Percentiles rank a stretch among this genome's conserved stretches.
Evolutionary conservation across 2,888 invertebrate genomes (phyloP).

Genomic region (Drosophila nigricruria): DNA sequence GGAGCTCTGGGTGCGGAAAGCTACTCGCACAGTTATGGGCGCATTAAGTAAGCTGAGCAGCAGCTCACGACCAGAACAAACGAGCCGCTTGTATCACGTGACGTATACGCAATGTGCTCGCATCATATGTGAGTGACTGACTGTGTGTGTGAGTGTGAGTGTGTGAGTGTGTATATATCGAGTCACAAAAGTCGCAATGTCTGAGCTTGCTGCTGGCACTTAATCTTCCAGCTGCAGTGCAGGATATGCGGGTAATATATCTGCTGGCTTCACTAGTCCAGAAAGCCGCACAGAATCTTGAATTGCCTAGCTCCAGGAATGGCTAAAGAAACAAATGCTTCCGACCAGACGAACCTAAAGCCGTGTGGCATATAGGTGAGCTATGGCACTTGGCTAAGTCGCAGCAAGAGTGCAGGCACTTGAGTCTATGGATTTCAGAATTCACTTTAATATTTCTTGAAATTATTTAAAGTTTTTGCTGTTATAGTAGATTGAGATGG

Average conservation of each 20-base stretch:
- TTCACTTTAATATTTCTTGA: slow-evolving; percentile 4
- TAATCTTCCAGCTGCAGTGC: slow-evolving; percentile 77
- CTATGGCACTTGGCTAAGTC: not conserved
- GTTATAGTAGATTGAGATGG: too few species aligned
- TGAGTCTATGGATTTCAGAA: not conserved
- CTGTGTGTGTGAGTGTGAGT: not conserved
- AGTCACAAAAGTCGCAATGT: slow-evolving; percentile 12
- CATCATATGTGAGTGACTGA: slow-evolving; percentile 19
- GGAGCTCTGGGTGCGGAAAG: slow-evolving; percentile 25
- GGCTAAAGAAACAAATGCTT: slow-evolving; percentile 25
- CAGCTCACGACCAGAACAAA: slow-evolving; percentile 28
- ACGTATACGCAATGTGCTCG: slow-evolving; percentile 73
- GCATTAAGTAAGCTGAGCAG: slow-evolving; percentile 50
- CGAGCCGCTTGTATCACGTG: slow-evolving; percentile 49
- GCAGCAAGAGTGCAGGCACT: not conserved
- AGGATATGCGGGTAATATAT: slow-evolving; percentile 76
- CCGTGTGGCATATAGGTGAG: not conserved
- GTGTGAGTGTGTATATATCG: slow-evolving; percentile 14
- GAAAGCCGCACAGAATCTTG: slow-evolving; percentile 21
- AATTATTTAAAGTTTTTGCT: slow-evolving; percentile 5
- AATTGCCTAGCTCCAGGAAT: slow-evolving; percentile 19
- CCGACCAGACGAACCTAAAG: not conserved
- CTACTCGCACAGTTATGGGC: slow-evolving; percentile 55
- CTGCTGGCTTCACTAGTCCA: slow-evolving; percentile 17
- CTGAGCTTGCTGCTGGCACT: slow-evolving; percentile 51